Evolutionary conservation across 92 coral and sea anemone genomes (phyloP).

Genomic region (Heteractis magnifica): DNA sequence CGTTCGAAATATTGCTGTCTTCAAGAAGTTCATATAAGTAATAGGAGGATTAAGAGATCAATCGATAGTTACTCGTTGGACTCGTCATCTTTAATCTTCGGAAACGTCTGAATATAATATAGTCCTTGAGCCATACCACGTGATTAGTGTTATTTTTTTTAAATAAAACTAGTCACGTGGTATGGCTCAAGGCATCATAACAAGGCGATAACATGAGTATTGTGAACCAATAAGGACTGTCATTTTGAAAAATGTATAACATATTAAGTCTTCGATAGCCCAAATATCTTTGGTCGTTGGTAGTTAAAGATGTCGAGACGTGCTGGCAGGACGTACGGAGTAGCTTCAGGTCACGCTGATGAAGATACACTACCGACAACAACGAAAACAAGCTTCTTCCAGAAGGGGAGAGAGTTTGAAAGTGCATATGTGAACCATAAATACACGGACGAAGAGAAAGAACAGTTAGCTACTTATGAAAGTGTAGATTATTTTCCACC

Average conservation of each 20-base stretch:
- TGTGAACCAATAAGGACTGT: constrained; percentile 3
- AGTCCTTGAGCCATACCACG: background rate
- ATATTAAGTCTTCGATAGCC: background rate
- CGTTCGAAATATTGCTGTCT: background rate
- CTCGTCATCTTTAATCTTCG: background rate
- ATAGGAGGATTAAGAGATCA: background rate
- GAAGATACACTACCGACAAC: constrained; percentile 82
- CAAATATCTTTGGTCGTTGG: background rate
- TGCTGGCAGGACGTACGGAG: constrained; percentile 79
- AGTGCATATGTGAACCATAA: constrained; percentile 95
- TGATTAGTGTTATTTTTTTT: background rate
- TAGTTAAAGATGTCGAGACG: constrained; percentile 26
- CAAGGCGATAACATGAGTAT: background rate
- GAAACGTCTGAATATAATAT: background rate
- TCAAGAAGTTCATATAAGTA: background rate
- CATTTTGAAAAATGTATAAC: background rate
- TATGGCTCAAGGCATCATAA: background rate
- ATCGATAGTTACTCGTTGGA: background rate
- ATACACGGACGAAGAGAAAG: constrained; percentile 91
- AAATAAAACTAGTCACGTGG: background rate
- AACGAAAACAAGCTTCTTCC: constrained; percentile 84
- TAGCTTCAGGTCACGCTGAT: constrained; percentile 83
- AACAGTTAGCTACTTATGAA: constrained; percentile 88
- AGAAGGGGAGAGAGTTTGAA: constrained; percentile 95
- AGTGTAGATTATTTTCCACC: constrained; percentile 97